Evolutionary conservation across 2,888 invertebrate species (phyloP), one percentile per base, ranked within the genome.

Genomic region (Epistrophe grossulariae): DNA sequence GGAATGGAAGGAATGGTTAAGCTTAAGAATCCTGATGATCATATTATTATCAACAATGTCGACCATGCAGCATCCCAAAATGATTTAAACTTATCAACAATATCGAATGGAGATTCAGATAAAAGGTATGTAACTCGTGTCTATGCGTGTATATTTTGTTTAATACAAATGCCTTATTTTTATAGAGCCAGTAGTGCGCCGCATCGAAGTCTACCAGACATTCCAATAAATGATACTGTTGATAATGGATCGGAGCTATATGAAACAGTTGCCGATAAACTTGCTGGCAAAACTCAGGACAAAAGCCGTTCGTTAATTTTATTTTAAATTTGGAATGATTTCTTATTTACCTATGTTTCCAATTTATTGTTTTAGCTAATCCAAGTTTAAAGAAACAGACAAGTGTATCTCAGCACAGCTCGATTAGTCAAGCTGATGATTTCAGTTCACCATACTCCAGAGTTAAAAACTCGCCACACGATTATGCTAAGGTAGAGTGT

Each of bases 171-270:
- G 0, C 4, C 1, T 35, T 35, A 11, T 35, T 17, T 35, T 64
- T 83, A 10, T 85, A 93, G 93, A 88, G 92, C 93, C 9, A 92
- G 93, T 74, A 93, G 92, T 50, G 93, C 94, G 35, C 95, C 88
- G 3, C 96, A 97, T 90, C 94, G 97, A 90, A 97, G 97, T 93
- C 94, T 97, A 88, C 97, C 97, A 35, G 97, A 97, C 92, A 97
- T 97, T 90, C 96, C 97, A 10, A 95, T 96, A 38, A 95, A 95
- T 45, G 95, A 95, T 89, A 94, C 94, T 89, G 89, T 89, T 13
- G 97, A 97, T 92, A 97, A 96, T 64, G 95, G 96, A 10, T 97
- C 97, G 0, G 97, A 97, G 91, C 94, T 97, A 85, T 97, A 97
- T 91, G 97, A 97, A 48, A 97, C 97, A 8, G 97, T 97, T 17